A percentile compares a stretch with the other conserved stretches of the same genome.
These are phyloP conservation scores for Urocynchramus pylzowi DNA, from an alignment of 2,113 vertebrate species.

Conservation along the genomic window DNA sequence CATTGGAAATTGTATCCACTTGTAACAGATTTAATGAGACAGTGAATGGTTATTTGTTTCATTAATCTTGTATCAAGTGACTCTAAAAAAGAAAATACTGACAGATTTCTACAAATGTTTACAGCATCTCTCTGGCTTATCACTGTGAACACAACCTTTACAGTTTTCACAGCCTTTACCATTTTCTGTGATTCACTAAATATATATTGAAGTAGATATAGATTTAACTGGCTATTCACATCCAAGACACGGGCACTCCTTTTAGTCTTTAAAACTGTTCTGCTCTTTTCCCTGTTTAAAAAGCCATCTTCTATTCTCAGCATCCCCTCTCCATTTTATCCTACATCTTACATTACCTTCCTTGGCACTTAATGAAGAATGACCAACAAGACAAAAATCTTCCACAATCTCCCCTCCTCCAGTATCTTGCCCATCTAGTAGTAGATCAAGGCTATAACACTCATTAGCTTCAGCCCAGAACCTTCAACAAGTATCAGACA, in stretches of 20 bases:
- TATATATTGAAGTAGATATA: slow-evolving; percentile 54
- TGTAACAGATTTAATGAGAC: slow-evolving; percentile 48
- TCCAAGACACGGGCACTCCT: not conserved
- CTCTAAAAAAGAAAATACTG: slow-evolving; percentile 67
- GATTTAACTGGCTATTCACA: slow-evolving; percentile 59
- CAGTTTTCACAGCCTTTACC: not conserved
- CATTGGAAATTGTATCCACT: slow-evolving; percentile 6
- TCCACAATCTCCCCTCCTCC: not conserved
- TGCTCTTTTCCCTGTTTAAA: not conserved
- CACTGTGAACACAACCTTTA: slow-evolving; percentile 61
- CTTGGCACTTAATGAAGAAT: not conserved
- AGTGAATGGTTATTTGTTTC: slow-evolving; percentile 18
- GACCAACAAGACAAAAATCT: not conserved
- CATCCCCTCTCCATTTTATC: not conserved
- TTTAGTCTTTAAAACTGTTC: not conserved
- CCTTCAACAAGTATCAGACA: not conserved
- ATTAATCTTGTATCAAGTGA: slow-evolving; percentile 49
- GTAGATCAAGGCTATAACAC: not conserved
- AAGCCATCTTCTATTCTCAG: not conserved
- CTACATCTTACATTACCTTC: not conserved
- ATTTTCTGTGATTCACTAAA: slow-evolving; percentile 62
- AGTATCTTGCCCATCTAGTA: not conserved
- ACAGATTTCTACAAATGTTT: slow-evolving; percentile 62
- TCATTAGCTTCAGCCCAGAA: not conserved
- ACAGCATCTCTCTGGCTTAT: slow-evolving; percentile 54